Conservation (phyloP, 2,113 vertebrate genomes). For the Pluvialis apricaria region DNA sequence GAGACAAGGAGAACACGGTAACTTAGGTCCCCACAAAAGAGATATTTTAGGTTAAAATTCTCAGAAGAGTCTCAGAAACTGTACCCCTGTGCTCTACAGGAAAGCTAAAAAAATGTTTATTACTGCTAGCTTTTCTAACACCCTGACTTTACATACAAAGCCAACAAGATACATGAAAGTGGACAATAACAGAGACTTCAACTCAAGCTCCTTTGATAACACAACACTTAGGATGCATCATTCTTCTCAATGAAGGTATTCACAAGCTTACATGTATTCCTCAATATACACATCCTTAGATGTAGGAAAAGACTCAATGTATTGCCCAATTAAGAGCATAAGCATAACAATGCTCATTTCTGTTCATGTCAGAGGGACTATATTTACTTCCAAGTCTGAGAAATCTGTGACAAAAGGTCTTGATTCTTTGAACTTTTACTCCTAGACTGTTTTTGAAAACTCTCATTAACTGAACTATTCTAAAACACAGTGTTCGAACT, state of each 20-base stretch:
- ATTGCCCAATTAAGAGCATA: not conserved
- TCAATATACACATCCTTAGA: not conserved
- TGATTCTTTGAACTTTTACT: not conserved
- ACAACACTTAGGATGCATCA: not conserved
- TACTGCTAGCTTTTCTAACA: not conserved
- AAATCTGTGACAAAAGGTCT: not conserved
- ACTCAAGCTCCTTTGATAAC: not conserved
- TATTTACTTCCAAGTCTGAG: not conserved
- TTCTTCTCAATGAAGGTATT: not conserved
- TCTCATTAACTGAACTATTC: not conserved
- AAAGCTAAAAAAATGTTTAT: not conserved
- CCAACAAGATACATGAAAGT: not conserved
- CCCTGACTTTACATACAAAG: not conserved
- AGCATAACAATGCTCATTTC: not conserved
- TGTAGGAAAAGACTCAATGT: not conserved
- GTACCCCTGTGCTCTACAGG: not conserved
- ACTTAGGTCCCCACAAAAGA: not conserved
- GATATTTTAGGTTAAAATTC: not conserved
- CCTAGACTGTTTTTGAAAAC: not conserved
- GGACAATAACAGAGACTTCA: not conserved
- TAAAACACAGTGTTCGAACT: not conserved
- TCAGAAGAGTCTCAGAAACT: not conserved
- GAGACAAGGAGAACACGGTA: not conserved
- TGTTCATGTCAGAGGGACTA: not conserved
- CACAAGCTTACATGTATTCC: not conserved